Evolutionary conservation across 1,140 invertebrate species (phyloP).

Genomic region (Penaeus chinensis): DNA sequence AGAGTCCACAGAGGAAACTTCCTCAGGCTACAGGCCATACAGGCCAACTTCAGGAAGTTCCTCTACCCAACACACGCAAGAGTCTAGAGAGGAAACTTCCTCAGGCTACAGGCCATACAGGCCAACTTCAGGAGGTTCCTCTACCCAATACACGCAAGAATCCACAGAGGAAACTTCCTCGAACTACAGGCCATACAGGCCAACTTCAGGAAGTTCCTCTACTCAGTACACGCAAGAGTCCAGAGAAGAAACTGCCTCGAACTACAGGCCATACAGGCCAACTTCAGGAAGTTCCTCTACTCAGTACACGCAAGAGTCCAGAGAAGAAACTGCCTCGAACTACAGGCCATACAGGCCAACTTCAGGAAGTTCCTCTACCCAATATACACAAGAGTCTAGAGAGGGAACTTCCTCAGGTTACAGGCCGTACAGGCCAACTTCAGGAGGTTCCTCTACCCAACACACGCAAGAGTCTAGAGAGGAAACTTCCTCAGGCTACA

Average conservation of each 20-base stretch:
- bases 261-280: neutral
- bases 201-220: neutral
- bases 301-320: neutral
- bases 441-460: slow-evolving; percentile 4
- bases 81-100: neutral
- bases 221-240: neutral
- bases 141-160: neutral
- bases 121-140: neutral
- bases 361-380: slow-evolving; percentile 5
- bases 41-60: slow-evolving; percentile 1
- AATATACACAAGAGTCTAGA: slow-evolving; percentile 4
- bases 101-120: neutral
- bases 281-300: neutral
- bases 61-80: slow-evolving; percentile 17
- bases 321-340: neutral
- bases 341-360: slow-evolving; percentile 28
- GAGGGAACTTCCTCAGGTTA: too few relatives aligned
- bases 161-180: neutral
- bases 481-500: slow-evolving; percentile 2
- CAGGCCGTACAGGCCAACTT: slow-evolving; percentile 1
- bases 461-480: neutral
- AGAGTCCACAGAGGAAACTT: too few relatives aligned
- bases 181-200: neutral
- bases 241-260: neutral
- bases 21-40: neutral